Percentiles rank a stretch among this genome's conserved stretches.
Evolutionary conservation across 37 sponge, comb jelly and placozoan species (phyloP).

Genomic region (Diacarnus erythraeanus): DNA sequence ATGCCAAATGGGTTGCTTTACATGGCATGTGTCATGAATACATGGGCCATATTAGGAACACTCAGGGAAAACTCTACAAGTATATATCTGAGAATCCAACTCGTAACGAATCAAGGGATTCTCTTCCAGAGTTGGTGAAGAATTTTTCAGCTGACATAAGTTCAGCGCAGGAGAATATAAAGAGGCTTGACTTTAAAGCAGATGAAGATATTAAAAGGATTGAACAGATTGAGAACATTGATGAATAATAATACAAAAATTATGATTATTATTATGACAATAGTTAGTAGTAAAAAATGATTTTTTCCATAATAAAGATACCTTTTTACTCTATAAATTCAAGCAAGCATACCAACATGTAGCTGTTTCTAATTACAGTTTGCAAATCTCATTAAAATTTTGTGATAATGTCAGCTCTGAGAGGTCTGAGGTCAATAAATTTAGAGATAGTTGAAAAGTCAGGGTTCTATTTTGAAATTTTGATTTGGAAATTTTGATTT

Average conservation of each 20-base stretch:
- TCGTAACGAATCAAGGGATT: slow-evolving; percentile 5
- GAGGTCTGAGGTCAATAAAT: no score
- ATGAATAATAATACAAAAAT: background rate
- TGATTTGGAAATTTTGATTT: no score
- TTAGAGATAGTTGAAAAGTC: no score
- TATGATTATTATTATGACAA: no score
- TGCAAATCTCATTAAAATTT: no score
- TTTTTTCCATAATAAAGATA: no score
- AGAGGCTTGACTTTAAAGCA: background rate
- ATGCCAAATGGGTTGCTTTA: slow-evolving; percentile 49
- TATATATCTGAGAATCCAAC: slow-evolving; percentile 64
- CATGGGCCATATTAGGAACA: slow-evolving; percentile 49
- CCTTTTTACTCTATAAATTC: no score
- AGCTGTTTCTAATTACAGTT: no score
- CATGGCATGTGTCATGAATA: slow-evolving; percentile 45
- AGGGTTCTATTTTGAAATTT: no score
- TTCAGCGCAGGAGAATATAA: background rate
- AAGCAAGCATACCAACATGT: no score
- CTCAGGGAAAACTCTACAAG: slow-evolving; percentile 51
- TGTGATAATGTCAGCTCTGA: no score
- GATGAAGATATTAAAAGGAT: background rate
- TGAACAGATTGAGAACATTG: background rate
- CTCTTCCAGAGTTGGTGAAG: background rate
- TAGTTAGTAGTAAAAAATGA: no score
- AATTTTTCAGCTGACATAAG: background rate